Evolutionary conservation across 2,888 invertebrate species (phyloP), one percentile per base, ranked within the genome.

Genomic region (Lepidocyrtinus sp.): DNA sequence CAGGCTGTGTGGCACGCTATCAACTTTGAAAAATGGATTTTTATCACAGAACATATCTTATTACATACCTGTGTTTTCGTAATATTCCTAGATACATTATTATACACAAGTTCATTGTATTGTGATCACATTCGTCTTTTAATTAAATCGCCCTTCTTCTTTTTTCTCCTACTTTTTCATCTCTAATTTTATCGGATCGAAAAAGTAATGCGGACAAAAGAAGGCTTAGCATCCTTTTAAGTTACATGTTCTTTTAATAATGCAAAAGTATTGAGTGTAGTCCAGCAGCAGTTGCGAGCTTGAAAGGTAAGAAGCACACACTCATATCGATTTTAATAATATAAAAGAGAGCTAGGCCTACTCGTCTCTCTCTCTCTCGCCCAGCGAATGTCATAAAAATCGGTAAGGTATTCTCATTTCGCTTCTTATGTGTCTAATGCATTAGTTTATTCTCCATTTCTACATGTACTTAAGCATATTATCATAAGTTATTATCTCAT

Each of bases 401-500:
- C 12, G 36, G 36, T 36, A 36, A 36, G 36, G 36, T 36, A 36
- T 36, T 36, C 36, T 36, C 36, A 36, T 36, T 36, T 7, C 36
- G 12, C 36, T 36, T 12, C 36, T 36, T 36, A 7, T 12, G 12
- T 36, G 36, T 36, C 12, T 36, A 7, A 36, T 36, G 12, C 36
- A 36, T 36, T 12, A 36, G 12, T 12, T 12, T 36, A 36, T 5
- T 36, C 36, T 36, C 36, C 36, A 36, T 36, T 36, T 36, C 36
- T 36, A 5, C 36, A 12, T 36, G 36, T 36, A 36, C 5, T 36
- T 36, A 36, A 36, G 36, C 36, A 36, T 36, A 36, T 67, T 46
- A 68, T 68, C 67, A 68, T 55, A 46, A 25, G 55, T 55, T 68
- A 68, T 68, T 68, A 68, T 68, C 55, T 68, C 36, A 36, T 36